Conservation (phyloP, 1,140 invertebrate species). For the Drosophila watanabei region DNA sequence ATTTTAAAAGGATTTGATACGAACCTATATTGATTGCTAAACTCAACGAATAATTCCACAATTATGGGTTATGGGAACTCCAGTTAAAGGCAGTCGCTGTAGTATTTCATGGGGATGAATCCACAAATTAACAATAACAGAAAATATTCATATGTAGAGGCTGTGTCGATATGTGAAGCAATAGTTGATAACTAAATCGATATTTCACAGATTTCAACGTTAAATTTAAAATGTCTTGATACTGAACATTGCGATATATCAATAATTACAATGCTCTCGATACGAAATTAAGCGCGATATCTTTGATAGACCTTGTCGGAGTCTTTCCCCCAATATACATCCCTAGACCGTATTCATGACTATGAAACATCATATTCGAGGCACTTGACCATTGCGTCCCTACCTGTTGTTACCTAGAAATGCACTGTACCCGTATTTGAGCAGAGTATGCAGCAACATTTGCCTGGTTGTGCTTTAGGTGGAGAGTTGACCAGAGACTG, state of each 20-base stretch:
- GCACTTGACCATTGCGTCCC: not conserved
- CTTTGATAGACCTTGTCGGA: not conserved
- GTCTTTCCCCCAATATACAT: not conserved
- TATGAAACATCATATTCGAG: conserved; percentile 1
- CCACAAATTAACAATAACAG: not conserved
- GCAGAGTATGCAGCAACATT: conserved; percentile 21
- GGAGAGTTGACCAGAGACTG: conserved; percentile 11
- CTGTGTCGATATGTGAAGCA: no score
- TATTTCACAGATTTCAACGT: no score
- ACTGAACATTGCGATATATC: no score
- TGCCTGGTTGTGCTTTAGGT: conserved; percentile 30
- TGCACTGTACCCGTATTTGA: conserved; percentile 34
- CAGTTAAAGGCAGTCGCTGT: not conserved
- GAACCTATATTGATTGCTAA: not conserved
- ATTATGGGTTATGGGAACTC: not conserved
- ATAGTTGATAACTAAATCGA: no score
- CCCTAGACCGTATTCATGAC: not conserved
- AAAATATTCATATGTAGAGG: not conserved
- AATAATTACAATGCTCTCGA: no score
- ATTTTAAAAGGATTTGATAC: not conserved
- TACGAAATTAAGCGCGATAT: not conserved
- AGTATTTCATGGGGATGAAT: not conserved
- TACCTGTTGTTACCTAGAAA: conserved; percentile 15
- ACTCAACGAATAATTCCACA: not conserved
- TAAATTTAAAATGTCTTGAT: no score